These are phyloP conservation scores for Micropoecilia bifurca DNA, from an alignment of 2,797 vertebrate species.

Conservation along the genomic window DNA sequence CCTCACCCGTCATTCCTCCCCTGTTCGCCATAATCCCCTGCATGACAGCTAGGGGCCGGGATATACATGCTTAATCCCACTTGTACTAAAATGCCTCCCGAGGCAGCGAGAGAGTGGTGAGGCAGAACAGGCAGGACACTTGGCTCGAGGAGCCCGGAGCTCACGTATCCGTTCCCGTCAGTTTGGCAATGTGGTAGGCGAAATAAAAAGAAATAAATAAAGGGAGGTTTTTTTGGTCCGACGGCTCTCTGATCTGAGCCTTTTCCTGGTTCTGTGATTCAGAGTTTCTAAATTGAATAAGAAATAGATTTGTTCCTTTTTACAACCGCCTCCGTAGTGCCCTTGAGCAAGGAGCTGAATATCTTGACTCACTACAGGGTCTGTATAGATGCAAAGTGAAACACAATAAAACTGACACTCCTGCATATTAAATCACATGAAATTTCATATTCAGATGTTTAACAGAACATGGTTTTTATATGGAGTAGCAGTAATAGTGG, in stretches of 20 bases:
- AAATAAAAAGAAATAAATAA: not conserved
- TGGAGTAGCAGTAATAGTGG: not conserved
- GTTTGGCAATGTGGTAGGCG: conserved; percentile 11
- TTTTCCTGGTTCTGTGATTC: conserved; percentile 33
- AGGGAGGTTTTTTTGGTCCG: not conserved
- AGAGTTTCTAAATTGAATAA: conserved; percentile 36
- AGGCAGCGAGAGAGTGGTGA: conserved; percentile 52
- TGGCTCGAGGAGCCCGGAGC: conserved; percentile 35
- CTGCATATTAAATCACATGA: conserved; percentile 24
- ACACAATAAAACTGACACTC: conserved; percentile 7
- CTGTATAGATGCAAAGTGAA: conserved; percentile 10
- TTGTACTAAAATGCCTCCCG: conserved; percentile 71
- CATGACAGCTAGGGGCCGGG: conserved; percentile 69
- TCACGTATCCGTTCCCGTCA: conserved; percentile 14
- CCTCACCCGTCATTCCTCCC: conserved; percentile 61
- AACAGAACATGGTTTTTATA: conserved; percentile 7
- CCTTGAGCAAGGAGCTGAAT: conserved; percentile 37
- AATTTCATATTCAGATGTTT: conserved; percentile 16
- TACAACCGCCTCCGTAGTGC: conserved; percentile 23
- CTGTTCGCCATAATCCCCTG: conserved; percentile 67
- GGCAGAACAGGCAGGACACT: conserved; percentile 44
- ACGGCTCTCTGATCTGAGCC: conserved; percentile 47
- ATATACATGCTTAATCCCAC: conserved; percentile 76
- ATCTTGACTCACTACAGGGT: conserved; percentile 17
- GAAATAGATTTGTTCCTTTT: conserved; percentile 51